Evolutionary conservation across 2,797 vertebrate species (phyloP).

Genomic region (Glossophaga mutica): DNA sequence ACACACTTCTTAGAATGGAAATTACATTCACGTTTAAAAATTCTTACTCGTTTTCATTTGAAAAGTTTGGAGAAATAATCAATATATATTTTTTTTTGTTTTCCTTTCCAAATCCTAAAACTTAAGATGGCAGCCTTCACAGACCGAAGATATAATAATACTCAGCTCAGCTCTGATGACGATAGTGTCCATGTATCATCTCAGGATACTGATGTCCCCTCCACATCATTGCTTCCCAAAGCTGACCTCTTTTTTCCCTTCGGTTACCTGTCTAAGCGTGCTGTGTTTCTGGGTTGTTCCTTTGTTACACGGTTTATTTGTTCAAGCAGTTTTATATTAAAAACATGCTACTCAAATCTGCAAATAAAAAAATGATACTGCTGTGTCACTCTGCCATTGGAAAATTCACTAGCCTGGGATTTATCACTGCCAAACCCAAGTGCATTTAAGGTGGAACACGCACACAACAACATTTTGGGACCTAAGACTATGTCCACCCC

Average conservation of each 20-base stretch:
- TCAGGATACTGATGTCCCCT: not conserved
- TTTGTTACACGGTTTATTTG: not conserved
- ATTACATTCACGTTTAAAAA: constrained; percentile 8
- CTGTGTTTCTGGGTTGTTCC: not conserved
- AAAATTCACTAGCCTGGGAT: not conserved
- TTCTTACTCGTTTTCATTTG: not conserved
- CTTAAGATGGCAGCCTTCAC: not conserved
- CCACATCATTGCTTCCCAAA: not conserved
- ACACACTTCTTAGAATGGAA: not conserved
- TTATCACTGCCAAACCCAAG: not conserved
- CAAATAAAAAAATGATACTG: not conserved
- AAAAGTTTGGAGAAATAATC: not conserved
- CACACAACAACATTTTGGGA: not conserved
- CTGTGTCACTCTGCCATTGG: not conserved
- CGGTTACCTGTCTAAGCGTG: too few relatives aligned
- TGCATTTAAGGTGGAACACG: not conserved
- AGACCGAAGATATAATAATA: not conserved
- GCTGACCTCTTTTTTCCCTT: not conserved
- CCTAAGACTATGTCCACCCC: not conserved
- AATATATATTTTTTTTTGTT: not conserved
- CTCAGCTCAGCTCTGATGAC: not conserved
- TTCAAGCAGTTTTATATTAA: not conserved
- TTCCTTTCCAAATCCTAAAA: not conserved
- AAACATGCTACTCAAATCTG: not conserved
- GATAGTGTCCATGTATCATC: rapidly evolving